These are phyloP conservation scores for Pleuronectes platessa DNA, from an alignment of 2,113 vertebrate genomes.

Conservation along the genomic window DNA sequence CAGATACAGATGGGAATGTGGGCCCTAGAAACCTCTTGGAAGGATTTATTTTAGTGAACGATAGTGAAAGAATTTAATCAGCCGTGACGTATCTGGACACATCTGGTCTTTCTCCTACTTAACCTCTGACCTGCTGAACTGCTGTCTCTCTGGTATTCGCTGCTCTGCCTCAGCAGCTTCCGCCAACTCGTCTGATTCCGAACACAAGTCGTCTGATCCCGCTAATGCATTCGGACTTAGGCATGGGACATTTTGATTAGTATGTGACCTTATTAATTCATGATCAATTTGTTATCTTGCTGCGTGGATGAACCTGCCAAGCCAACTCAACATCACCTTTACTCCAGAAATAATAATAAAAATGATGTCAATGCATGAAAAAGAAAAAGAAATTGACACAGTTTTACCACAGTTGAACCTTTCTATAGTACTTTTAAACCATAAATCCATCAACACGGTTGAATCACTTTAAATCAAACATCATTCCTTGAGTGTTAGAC, in stretches of 20 bases:
- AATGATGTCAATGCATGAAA: slow-evolving; percentile 5
- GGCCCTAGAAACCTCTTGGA: not conserved
- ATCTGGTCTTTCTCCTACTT: slow-evolving; percentile 29
- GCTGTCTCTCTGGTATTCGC: slow-evolving; percentile 14
- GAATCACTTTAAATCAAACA: slow-evolving; percentile 6
- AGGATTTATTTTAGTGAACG: slow-evolving; percentile 19
- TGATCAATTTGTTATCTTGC: slow-evolving; percentile 56
- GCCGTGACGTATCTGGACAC: not conserved
- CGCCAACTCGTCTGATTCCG: slow-evolving; percentile 19
- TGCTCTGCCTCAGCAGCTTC: not conserved
- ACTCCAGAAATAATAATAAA: slow-evolving; percentile 11
- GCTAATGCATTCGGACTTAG: slow-evolving; percentile 23
- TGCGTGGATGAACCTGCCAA: slow-evolving; percentile 31
- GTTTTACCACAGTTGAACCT: not conserved
- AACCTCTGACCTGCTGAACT: slow-evolving; percentile 32
- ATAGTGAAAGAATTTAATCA: slow-evolving; percentile 6
- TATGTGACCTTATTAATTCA: slow-evolving; percentile 57
- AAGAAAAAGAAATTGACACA: not conserved
- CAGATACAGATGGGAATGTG: not conserved
- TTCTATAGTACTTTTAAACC: not conserved
- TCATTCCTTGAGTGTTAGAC: not conserved
- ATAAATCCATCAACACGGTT: not conserved
- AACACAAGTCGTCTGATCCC: slow-evolving; percentile 31
- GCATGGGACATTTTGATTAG: slow-evolving; percentile 34
- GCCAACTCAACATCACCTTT: slow-evolving; percentile 36